Evolutionary conservation across 2,113 vertebrate species (phyloP).

Genomic region (Xenus cinereus): DNA sequence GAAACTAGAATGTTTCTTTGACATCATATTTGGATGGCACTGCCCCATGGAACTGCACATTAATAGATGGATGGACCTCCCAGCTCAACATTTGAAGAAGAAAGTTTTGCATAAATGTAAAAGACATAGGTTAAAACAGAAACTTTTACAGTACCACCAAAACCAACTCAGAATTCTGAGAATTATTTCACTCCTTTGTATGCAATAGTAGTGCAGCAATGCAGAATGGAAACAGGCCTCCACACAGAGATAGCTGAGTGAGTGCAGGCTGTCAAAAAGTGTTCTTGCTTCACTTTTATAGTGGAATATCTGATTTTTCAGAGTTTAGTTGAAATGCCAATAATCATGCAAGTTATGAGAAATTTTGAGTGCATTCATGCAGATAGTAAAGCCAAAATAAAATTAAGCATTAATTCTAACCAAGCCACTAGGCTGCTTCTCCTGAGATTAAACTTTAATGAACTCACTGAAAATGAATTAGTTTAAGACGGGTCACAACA

Average conservation of each 20-base stretch:
- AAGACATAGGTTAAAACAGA: background rate
- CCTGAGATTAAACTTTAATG: background rate
- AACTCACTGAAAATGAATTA: background rate
- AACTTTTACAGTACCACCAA: background rate
- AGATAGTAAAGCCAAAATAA: background rate
- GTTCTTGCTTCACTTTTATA: background rate
- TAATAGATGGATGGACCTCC: background rate
- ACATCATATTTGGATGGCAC: background rate
- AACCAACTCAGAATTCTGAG: background rate
- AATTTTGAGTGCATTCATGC: background rate
- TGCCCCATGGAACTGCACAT: background rate
- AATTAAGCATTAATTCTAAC: background rate
- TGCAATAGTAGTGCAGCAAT: background rate
- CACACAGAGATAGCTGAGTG: background rate
- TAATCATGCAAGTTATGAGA: background rate
- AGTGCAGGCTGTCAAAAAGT: background rate
- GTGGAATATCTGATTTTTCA: background rate
- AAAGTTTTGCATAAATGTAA: background rate
- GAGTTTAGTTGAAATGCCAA: background rate
- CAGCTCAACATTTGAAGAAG: background rate
- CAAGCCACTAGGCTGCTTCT: background rate
- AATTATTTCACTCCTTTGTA: background rate
- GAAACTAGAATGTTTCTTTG: background rate
- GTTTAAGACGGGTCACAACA: background rate
- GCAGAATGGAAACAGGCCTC: background rate